Percentiles rank a stretch among this genome's conserved stretches.
phyloP scores from a whole-genome alignment of 2,113 vertebrate genomes.

The Rhinolophus sinicus region DNA sequence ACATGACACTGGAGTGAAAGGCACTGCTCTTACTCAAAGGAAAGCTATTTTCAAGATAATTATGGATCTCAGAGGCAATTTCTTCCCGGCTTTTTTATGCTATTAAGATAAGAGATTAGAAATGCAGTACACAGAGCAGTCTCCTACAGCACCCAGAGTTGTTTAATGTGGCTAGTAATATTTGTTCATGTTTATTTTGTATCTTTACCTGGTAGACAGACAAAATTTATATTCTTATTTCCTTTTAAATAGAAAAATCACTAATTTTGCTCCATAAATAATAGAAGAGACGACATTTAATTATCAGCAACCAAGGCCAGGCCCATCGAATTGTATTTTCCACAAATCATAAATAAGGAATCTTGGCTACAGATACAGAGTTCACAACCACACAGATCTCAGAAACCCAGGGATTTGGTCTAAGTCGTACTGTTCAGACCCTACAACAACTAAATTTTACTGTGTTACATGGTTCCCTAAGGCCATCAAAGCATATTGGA shows the following conservation, averaged over 20 bases:
- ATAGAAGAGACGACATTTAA: slow-evolving; percentile 1
- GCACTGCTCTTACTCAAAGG: not conserved
- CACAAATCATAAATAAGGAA: not conserved
- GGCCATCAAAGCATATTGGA: not conserved
- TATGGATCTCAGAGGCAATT: not conserved
- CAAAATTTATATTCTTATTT: not conserved
- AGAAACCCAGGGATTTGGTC: not conserved
- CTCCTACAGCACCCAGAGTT: not conserved
- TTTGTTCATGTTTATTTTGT: slow-evolving; percentile 4
- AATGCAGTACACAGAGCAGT: not conserved
- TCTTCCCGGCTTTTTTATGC: not conserved
- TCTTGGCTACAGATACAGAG: not conserved
- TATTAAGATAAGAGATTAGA: slow-evolving; percentile 15
- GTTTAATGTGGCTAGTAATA: not conserved
- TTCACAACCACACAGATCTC: not conserved
- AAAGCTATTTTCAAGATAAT: slow-evolving; percentile 23
- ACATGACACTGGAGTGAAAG: not conserved
- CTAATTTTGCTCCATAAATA: slow-evolving; percentile 13
- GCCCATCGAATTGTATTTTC: not conserved
- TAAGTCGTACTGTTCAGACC: not conserved
- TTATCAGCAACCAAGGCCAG: not conserved
- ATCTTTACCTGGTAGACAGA: not conserved
- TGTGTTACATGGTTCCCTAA: not conserved
- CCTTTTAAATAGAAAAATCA: slow-evolving; percentile 24
- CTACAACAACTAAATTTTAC: slow-evolving; percentile 2